Base-by-base conservation (phyloP, 2,888 invertebrate genomes). In the Papilio elwesi region DNA sequence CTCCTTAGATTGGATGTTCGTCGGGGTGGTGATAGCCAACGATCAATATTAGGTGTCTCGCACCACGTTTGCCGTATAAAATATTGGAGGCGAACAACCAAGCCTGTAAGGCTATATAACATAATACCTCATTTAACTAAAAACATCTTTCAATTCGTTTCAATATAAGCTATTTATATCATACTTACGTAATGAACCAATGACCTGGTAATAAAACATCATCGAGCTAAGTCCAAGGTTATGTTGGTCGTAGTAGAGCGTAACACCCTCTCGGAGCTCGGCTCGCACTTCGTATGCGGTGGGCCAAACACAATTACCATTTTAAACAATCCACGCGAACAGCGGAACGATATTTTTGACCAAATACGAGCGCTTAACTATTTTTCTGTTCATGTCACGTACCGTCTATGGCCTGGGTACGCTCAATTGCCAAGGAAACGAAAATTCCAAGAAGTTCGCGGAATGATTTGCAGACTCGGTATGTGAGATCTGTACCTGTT, bases 261-360 rank as follows among this genome's bases (percentile, higher is more conserved):
- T 68, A 68, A 65, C 65, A 71, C 59, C 57, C 68, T 71, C 48
- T 53, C 64, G 26, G 49, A 36, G 67, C 26, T 4, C 57, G 15
- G 38, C 64, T 64, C 55, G 67, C 77, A 77, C 71, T 84, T 81
- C 75, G 76, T 79, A 85, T 84, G 81, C 85, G 75, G 73, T 70
- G 65, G 74, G 75, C 77, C 78, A 65, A 74, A 68, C 73, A 73
- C 83, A 85, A 88, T 88, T 87, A 88, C 83, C 86, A 87, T 87
- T 83, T 79, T 76, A 80, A 81, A 82, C 81, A 79, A 84, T 79
- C 78, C 75, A 67, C 74, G 77, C 78, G 79, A 79, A 80, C 80
- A 36, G 53, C 63, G 52, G 64, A 69, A 70, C 51, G 62, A 80
- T 80, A 79, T 84, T 85, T 85, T 85, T 81, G 81, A 80, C 79